phyloP scores from a whole-genome alignment of 1,140 invertebrate genomes.

The Drosophila erecta region DNA sequence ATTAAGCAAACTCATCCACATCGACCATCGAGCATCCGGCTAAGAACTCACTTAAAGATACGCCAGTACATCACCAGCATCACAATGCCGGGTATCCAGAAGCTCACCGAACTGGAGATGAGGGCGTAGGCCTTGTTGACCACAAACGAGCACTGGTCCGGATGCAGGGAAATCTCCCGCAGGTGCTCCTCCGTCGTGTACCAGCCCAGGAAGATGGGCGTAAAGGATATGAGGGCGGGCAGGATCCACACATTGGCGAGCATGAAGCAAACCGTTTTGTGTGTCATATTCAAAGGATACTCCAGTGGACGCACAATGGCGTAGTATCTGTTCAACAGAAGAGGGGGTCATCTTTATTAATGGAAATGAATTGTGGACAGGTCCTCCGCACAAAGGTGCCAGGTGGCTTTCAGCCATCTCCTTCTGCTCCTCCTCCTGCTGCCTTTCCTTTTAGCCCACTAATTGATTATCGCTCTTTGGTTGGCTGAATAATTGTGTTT shows the following conservation, averaged over 20 bases:
- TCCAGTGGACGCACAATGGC: constrained; percentile 95
- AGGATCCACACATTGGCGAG: constrained; percentile 95
- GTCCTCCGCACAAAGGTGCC: constrained; percentile 4
- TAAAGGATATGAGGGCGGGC: constrained; percentile 96
- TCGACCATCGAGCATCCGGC: not conserved
- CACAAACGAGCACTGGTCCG: constrained; percentile 93
- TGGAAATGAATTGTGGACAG: constrained; percentile 41
- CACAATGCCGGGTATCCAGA: constrained; percentile 97
- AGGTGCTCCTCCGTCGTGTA: constrained; percentile 93
- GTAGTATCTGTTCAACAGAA: constrained; percentile 87
- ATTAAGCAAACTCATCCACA: constrained; percentile 16
- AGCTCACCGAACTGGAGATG: constrained; percentile 95
- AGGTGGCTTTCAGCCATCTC: constrained; percentile 5
- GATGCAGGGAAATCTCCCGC: constrained; percentile 88
- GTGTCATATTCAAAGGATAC: constrained; percentile 95
- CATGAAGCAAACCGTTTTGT: constrained; percentile 92
- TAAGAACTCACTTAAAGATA: constrained; percentile 91
- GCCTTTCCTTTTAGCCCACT: constrained; percentile 4
- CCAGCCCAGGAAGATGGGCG: constrained; percentile 97
- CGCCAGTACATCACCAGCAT: constrained; percentile 97
- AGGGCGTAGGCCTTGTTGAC: constrained; percentile 96
- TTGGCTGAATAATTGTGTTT: constrained; percentile 26
- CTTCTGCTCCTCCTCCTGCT: too few relatives aligned
- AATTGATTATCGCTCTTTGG: constrained; percentile 36
- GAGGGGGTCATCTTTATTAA: constrained; percentile 20